phyloP scores from a whole-genome alignment of 2,888 invertebrate genomes.

The Catocala fraxini region DNA sequence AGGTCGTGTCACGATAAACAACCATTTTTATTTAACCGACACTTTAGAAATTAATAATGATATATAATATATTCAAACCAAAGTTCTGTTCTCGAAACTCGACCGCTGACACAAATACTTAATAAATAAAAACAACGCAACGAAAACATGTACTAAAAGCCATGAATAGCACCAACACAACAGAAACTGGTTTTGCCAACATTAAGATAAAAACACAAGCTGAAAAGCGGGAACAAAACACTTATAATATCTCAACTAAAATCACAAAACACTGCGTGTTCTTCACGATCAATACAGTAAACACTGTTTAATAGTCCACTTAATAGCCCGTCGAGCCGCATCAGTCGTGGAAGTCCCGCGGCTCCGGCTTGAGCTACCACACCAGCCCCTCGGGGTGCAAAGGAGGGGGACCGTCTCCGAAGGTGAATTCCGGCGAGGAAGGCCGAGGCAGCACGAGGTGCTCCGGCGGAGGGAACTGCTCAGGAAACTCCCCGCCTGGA shows the following conservation, averaged over 20 bases:
- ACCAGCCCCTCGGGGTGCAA: slow-evolving; percentile 85
- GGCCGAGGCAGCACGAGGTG: slow-evolving; percentile 91
- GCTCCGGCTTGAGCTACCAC: slow-evolving; percentile 88
- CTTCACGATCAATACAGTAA: slow-evolving; percentile 48
- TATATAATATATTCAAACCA: not conserved
- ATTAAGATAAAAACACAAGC: slow-evolving; percentile 18
- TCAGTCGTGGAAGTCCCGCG: slow-evolving; percentile 88
- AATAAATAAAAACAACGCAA: no score
- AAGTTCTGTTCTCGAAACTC: no score
- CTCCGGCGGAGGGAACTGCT: slow-evolving; percentile 89
- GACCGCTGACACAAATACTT: no score
- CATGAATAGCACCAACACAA: slow-evolving; percentile 45
- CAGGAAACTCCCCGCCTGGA: slow-evolving; percentile 83
- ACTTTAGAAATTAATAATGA: not conserved
- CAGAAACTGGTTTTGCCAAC: slow-evolving; percentile 26
- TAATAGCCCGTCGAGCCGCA: slow-evolving; percentile 84
- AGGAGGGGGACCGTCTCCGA: slow-evolving; percentile 84
- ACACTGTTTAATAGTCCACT: slow-evolving; percentile 77
- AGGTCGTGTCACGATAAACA: slow-evolving; percentile 9
- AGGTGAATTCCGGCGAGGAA: slow-evolving; percentile 92
- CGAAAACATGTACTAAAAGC: slow-evolving; percentile 2
- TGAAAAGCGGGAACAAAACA: slow-evolving; percentile 24
- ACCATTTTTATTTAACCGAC: not conserved
- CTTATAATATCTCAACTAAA: slow-evolving; percentile 39
- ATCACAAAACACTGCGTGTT: slow-evolving; percentile 63